Evolutionary conservation across 2,888 invertebrate genomes (phyloP), one percentile per base, ranked within the genome.

Genomic region (Polydrusus cervinus): DNA sequence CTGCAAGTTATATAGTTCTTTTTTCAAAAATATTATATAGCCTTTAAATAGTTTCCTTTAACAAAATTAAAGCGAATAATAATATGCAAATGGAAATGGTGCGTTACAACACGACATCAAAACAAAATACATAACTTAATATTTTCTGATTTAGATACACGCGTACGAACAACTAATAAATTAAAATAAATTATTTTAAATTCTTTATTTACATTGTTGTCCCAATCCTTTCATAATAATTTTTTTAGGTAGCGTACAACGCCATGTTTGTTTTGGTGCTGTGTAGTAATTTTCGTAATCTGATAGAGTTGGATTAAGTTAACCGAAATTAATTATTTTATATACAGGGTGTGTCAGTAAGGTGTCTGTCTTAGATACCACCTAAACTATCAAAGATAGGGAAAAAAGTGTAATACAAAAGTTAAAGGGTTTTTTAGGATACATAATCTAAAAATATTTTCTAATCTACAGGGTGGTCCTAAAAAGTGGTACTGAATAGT

Each of bases 111-210:
- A 60, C 16, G 3, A 60, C 38, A 60, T 38, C 57, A 60, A 57
- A 57, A 38, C 34, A 38, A 34, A 34, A 34, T 34, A 34, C 34
- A 34, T 34, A 9, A 38, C 53, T 16, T 53, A 30, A n/a, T 53
- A 30, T 13, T 53, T n/a, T 25, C 1, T 53, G 53, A 60, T 38
- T 16, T 10, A 5, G 18, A 14, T 60, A 60, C 34, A 47, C 38
- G 30, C 51, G 49, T 38, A 38, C 53, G 25, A 34, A 38, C 51
- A 11, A 18, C 66, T 53, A 66, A 66, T 51, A 66, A 66, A 51
- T 66, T 66, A 66, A 66, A 66, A 66, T 66, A 66, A 66, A 66
- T 66, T 66, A 51, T 66, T 66, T 51, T 49, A 66, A 66, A 66
- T 66, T 66, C 53, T 49, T 18, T 66, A 66, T 66, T 66, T 66